phyloP scores from a whole-genome alignment of 2,888 invertebrate genomes.

The Aethes cnicana region DNA sequence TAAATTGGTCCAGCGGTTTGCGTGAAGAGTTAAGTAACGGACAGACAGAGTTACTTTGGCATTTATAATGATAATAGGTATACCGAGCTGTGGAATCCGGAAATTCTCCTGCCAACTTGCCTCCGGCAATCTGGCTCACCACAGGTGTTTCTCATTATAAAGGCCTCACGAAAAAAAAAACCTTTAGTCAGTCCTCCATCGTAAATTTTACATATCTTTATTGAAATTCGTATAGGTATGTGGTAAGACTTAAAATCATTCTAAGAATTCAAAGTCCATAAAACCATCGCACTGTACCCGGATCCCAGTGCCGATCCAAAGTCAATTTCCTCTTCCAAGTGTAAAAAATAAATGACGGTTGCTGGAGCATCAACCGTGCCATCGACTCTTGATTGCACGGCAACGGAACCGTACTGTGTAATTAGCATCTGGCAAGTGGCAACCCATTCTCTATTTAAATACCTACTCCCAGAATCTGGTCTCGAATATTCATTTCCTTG shows the following conservation, averaged over 20 bases:
- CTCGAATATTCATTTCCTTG: conserved; percentile 24
- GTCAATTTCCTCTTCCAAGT: conserved; percentile 58
- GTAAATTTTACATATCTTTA: no score
- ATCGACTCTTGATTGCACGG: conserved; percentile 10
- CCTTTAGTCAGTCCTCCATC: neutral
- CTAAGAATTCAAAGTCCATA: conserved; percentile 6
- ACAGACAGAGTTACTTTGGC: no score
- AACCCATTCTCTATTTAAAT: conserved; percentile 3
- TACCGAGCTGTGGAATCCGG: conserved; percentile 3
- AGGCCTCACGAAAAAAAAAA: conserved; percentile 8
- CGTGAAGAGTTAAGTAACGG: no score
- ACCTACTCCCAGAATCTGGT: conserved; percentile 15
- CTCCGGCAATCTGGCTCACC: conserved; percentile 10
- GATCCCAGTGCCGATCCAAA: conserved; percentile 52
- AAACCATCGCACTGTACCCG: conserved; percentile 44
- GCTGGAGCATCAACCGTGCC: conserved; percentile 48
- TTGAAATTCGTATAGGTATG: no score
- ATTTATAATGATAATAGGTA: no score
- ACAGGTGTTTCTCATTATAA: conserved; percentile 15
- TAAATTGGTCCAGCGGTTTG: no score
- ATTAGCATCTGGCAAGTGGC: conserved; percentile 20
- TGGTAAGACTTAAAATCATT: no score
- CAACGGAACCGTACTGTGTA: conserved; percentile 26
- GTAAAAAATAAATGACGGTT: conserved; percentile 56
- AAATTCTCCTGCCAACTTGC: conserved; percentile 7